Base-by-base conservation (phyloP, 2,113 vertebrate genomes). In the Scortum barcoo region DNA sequence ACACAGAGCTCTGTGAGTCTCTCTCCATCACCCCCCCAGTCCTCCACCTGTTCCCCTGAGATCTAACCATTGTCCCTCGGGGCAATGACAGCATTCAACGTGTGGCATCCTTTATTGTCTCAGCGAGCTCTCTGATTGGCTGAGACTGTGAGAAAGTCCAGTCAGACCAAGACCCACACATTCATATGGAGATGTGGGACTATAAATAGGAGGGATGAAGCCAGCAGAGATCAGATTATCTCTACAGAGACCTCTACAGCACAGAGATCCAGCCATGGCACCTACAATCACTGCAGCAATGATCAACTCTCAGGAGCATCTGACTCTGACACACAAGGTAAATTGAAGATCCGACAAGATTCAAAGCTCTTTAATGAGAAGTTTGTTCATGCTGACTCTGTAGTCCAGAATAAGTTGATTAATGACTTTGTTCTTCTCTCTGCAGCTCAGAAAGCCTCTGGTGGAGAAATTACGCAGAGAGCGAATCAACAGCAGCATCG, bases 111-210 rank as follows among this genome's bases (percentile, higher is more conserved):
- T 5, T n/a, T 7, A 7, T 72, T 72, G 51, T 72, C n/a, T 56
- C 36, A n/a, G n/a, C 3, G 2, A 69, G 90, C 88, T 90, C 89
- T 84, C 60, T 78, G 85, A 93, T 94, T 94, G 92, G 93, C 51
- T 80, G 11, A 86, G 62, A 94, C 66, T 91, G 94, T 95, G 94
- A 88, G 94, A 95, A 93, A 83, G 42, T 92, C 62, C 72, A 75
- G n/a, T 24, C 73, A 90, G 85, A 79, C 84, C 66, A 17, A 87
- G 86, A 93, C 91, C 81, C 94, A 94, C 93, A 89, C 92, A 94
- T 95, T 95, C 78, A 94, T 91, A 94, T 94, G 93, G 88, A 93
- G 93, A 95, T 93, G 78, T 88, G 87, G 73, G 89, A 91, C 68
- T 93, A 94, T 95, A 94, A 94, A 92, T 90, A 93, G 24, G 80